Percentiles rank a stretch among this genome's conserved stretches.
These are phyloP conservation scores for Bombus sylvicola DNA, from an alignment of 1,140 invertebrate species.

Conservation along the genomic window DNA sequence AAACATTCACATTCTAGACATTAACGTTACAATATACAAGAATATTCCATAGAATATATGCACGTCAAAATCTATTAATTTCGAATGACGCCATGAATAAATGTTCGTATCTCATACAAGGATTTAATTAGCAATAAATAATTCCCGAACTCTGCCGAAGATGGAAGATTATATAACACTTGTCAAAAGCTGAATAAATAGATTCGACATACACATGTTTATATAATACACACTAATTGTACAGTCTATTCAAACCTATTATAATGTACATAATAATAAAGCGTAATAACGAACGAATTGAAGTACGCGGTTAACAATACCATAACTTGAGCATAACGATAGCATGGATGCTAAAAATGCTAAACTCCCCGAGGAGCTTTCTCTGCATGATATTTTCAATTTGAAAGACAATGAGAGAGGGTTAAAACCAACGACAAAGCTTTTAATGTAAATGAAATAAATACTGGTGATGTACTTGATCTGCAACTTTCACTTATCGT, in stretches of 20 bases:
- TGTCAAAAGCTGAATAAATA: background rate
- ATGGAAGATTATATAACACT: background rate
- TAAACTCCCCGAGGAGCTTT: background rate
- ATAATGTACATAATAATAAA: background rate
- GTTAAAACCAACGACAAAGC: background rate
- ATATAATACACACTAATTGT: background rate
- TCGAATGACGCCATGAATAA: background rate
- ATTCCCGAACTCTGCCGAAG: background rate
- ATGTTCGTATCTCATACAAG: too few species aligned
- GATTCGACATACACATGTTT: background rate
- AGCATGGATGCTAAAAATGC: background rate
- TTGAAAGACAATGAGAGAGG: too few species aligned
- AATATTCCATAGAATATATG: background rate
- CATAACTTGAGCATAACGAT: background rate
- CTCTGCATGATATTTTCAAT: background rate
- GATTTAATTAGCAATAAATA: background rate
- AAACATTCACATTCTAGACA: background rate
- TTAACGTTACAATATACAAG: background rate
- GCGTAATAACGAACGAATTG: background rate
- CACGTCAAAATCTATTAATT: background rate
- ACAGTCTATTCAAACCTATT: background rate
- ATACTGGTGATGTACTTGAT: background rate
- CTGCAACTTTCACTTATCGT: conserved; percentile 52
- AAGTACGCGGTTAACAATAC: conserved; percentile 15
- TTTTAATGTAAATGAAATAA: conserved; percentile 10